phyloP scores from a whole-genome alignment of 2,113 vertebrate species.

The Microcebus murinus region DNA sequence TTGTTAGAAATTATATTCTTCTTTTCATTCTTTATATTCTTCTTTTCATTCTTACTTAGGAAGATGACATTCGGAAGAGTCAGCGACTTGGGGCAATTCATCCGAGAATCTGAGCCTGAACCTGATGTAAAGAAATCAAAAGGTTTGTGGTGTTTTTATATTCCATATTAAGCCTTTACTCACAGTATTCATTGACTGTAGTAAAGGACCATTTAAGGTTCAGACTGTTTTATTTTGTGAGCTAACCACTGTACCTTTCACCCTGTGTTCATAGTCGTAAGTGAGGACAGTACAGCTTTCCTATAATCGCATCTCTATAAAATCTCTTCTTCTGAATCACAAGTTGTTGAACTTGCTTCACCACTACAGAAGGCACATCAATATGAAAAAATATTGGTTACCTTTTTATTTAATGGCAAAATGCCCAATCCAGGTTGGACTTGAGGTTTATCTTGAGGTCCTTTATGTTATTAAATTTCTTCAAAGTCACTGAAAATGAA shows the following conservation, averaged over 20 bases:
- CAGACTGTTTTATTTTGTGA: neutral
- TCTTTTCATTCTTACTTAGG: slow-evolving; percentile 83
- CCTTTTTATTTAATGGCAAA: slow-evolving; percentile 34
- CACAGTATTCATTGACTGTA: neutral
- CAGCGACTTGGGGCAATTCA: slow-evolving; percentile 98
- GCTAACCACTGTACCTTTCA: neutral
- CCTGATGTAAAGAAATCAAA: slow-evolving; percentile 99
- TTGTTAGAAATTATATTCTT: neutral
- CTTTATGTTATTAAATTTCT: slow-evolving; percentile 15
- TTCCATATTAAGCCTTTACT: neutral
- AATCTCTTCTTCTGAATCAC: slow-evolving; percentile 7
- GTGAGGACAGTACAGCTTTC: neutral
- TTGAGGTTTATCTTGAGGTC: neutral
- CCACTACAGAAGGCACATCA: neutral
- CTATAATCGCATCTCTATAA: neutral
- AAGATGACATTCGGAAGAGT: slow-evolving; percentile 99
- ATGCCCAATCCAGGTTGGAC: neutral
- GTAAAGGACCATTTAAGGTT: neutral
- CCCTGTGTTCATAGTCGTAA: neutral
- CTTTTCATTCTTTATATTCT: slow-evolving; percentile 18
- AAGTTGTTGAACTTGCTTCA: neutral
- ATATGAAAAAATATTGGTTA: neutral
- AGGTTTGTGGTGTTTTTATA: slow-evolving; percentile 86
- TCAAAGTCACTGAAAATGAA: neutral
- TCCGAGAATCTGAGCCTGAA: slow-evolving; percentile 98